Evolutionary conservation across 2,797 vertebrate species (phyloP).

Genomic region (Telmatherina bonti): DNA sequence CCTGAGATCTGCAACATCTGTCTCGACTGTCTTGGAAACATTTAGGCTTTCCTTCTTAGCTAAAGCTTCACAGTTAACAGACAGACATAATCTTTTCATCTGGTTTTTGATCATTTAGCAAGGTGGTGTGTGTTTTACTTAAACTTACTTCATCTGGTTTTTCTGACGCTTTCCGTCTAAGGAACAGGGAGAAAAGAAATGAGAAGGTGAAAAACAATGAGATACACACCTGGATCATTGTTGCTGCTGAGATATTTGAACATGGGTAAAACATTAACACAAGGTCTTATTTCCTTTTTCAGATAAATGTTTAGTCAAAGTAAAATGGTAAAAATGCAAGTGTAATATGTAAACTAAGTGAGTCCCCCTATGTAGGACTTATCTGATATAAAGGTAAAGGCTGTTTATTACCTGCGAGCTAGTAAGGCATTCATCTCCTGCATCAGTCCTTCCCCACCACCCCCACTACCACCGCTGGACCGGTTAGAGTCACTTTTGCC

Average conservation of each 20-base stretch:
- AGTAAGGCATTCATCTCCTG: constrained; percentile 99
- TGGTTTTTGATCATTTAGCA: neutral
- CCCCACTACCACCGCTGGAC: constrained; percentile 90
- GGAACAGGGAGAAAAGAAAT: constrained; percentile 33
- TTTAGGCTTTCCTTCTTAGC: neutral
- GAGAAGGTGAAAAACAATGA: constrained; percentile 15
- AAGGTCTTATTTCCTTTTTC: neutral
- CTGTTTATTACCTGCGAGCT: constrained; percentile 91
- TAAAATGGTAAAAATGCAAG: neutral
- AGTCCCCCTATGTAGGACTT: neutral
- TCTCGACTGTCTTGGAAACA: too few relatives aligned
- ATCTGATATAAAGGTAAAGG: neutral
- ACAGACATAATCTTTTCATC: neutral
- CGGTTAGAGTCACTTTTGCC: constrained; percentile 95
- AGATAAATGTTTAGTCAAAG: neutral
- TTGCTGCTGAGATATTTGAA: neutral
- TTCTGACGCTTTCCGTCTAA: constrained; percentile 99
- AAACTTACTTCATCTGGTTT: constrained; percentile 90
- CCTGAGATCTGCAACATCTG: too few relatives aligned
- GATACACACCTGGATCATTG: constrained; percentile 3
- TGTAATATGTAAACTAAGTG: neutral
- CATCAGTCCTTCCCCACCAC: constrained; percentile 95
- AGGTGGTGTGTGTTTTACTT: too few relatives aligned
- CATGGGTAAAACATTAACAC: neutral
- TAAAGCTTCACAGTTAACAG: neutral